Percentiles rank a stretch among this genome's conserved stretches.
Evolutionary conservation across 2,888 invertebrate genomes (phyloP).

Genomic region (Netelia fuscicornis): DNA sequence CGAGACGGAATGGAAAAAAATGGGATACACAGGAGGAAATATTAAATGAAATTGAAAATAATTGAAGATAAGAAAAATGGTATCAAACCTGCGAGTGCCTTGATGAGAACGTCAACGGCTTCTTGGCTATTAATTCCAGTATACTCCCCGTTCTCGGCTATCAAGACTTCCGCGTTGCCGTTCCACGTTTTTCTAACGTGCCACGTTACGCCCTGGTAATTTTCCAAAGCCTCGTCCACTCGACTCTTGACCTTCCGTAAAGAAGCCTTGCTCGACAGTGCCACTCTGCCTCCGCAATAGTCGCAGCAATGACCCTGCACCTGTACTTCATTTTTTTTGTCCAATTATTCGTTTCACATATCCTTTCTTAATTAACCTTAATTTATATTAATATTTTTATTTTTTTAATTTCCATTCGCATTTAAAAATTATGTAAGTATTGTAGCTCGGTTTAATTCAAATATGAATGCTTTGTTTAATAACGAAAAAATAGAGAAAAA

Average conservation of each 20-base stretch:
- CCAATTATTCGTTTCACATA: conserved; percentile 10
- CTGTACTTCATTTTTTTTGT: conserved; percentile 69
- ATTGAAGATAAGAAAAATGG: conserved; percentile 9
- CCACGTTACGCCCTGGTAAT: conserved; percentile 76
- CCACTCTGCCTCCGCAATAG: conserved; percentile 81
- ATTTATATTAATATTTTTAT: conserved; percentile 9
- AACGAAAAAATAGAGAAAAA: background rate
- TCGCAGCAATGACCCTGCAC: conserved; percentile 82
- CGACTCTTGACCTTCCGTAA: conserved; percentile 71
- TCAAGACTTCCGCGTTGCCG: conserved; percentile 76
- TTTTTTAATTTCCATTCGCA: background rate
- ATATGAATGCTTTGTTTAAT: too few relatives aligned
- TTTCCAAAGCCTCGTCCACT: conserved; percentile 72
- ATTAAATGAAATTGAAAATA: conserved; percentile 4
- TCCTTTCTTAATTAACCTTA: background rate
- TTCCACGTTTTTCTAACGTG: conserved; percentile 77
- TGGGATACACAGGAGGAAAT: conserved; percentile 14
- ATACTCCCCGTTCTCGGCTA: conserved; percentile 78
- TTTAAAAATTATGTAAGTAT: too few relatives aligned
- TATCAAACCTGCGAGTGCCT: conserved; percentile 71
- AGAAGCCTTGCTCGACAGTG: conserved; percentile 68
- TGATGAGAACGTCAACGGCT: conserved; percentile 72
- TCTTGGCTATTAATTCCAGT: conserved; percentile 74
- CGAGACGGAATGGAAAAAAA: conserved; percentile 11
- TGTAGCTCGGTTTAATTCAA: too few relatives aligned